Base-by-base conservation (phyloP, 2,113 vertebrate genomes). In the Motacilla alba region DNA sequence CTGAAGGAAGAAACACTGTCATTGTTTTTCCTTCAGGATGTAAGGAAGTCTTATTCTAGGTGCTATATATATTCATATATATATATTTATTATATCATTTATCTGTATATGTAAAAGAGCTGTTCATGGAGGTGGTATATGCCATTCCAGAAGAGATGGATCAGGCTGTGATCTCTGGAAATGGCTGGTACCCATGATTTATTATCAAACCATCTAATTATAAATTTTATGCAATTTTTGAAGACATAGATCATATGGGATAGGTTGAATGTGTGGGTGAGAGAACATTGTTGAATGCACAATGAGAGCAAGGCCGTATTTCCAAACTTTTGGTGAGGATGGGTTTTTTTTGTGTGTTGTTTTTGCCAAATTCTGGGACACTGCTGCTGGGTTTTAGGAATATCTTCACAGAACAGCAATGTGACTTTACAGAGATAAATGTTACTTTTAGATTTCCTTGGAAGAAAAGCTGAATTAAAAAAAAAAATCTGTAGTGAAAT, bases 331-430 rank as follows among this genome's bases (percentile, higher is more conserved):
- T 79, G 33, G 14, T 56, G 39, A 33, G 41, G 30, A n/a, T 10
- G 39, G 15, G 15, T 10, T 21, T 19, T 13, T 33, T 20, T 26
- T 77, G 23, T 35, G 1, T 0, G 0, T 72, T 79, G 22, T 81
- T 83, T 90, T 72, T 87, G 62, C 88, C 85, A 89, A 9, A 49
- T 70, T 66, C 46, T 64, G 63, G 31, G 30, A 52, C 55, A 17
- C 87, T 49, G 78, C 53, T 83, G 66, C 53, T 84, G 66, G 33
- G 43, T 66, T 83, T 77, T 67, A 47, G 41, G 66, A 55, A 44
- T 81, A 87, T 89, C 81, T 92, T 92, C 75, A 64, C 47, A 75
- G 50, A 96, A 55, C 59, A 77, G 72, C 66, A 68, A 8, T 22
- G 18, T 2, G 13, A 58, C 73, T 78, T 66, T 41, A 52, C 28